Conservation (phyloP, 2,888 invertebrate species). For the Hirtodrosophila histrioides region DNA sequence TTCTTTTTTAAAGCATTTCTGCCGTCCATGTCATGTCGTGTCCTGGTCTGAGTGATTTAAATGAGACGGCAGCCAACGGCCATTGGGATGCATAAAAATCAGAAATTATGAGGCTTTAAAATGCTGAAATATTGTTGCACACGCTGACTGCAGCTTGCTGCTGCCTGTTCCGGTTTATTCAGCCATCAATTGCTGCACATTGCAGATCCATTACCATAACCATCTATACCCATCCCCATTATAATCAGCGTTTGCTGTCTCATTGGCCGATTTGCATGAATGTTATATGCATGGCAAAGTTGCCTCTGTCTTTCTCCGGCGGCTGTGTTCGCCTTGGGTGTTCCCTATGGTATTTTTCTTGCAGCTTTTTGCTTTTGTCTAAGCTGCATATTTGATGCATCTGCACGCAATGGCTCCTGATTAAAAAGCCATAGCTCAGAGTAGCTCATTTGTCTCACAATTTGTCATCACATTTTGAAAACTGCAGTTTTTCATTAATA, state of each 20-base stretch:
- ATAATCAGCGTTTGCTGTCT: conserved; percentile 28
- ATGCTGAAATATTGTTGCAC: conserved; percentile 51
- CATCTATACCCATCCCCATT: conserved; percentile 15
- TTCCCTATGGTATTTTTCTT: conserved; percentile 31
- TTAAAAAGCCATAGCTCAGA: conserved; percentile 47
- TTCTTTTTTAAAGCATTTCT: conserved; percentile 12
- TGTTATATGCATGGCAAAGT: conserved; percentile 47
- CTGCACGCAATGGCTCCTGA: conserved; percentile 23
- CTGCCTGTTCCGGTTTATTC: conserved; percentile 3
- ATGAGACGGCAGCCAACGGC: conserved; percentile 36
- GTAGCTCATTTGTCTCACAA: conserved; percentile 24
- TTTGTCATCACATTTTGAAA: conserved; percentile 44
- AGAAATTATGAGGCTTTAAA: conserved; percentile 61
- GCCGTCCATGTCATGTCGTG: conserved; percentile 11
- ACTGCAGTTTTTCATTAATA: conserved; percentile 58
- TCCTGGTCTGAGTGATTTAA: conserved; percentile 62
- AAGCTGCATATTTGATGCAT: conserved; percentile 29
- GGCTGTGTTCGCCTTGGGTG: conserved; percentile 1
- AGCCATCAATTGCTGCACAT: conserved; percentile 29
- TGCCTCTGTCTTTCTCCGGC: conserved; percentile 1
- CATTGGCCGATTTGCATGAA: conserved; percentile 57
- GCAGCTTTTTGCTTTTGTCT: conserved; percentile 29
- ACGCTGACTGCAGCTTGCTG: conserved; percentile 12
- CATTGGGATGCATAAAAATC: conserved; percentile 59
- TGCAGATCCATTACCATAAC: conserved; percentile 14